Base-by-base conservation (phyloP, 2,797 vertebrate species). In the Ptychobarbus kaznakovi region DNA sequence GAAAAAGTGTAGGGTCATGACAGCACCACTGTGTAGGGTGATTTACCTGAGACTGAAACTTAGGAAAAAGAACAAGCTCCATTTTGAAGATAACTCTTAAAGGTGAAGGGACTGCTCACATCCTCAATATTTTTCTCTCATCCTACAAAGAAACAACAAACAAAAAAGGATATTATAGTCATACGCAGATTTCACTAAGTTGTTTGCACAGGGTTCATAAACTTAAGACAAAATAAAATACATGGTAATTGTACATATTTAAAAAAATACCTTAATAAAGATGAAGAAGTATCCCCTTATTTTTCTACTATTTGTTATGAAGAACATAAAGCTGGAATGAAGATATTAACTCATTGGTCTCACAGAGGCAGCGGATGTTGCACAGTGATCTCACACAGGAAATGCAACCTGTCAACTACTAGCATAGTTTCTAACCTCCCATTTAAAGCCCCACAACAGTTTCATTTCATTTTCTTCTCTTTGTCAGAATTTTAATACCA, bases 311-410 rank as follows among this genome's bases (percentile, higher is more conserved):
- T 20, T 35, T 51, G n/a, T 61, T 49, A 38, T 35, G 7, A 81
- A 38, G 35, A 18, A 65, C 25, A 46, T 82, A 1, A 63, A 16
- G 28, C 20, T 49, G 28, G 12, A 74, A 75, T 75, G 13, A 2
- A 53, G 11, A 32, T 65, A 25, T 81, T 72, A 83, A 86, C 73
- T 78, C 53, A 61, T 1, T 85, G 75, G 76, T 83, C 81, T 80
- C 46, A 6, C 18, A 70, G 8, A 22, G 20, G 0, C 3, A 15
- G 74, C 13, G 51, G 86, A 84, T 66, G 53, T 35, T n/a, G 18
- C 9, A 12, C 35, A 68, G 61, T 83, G 75, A 85, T 38, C 49
- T 86, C 40, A 68, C 58, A 85, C 76, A 88, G 87, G 85, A 90
- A 82, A 79, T 40, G n/a, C 42, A 46, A 76, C 78, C 32, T 38